Evolutionary conservation across 92 coral and sea anemone genomes (phyloP), one percentile per base, ranked within the genome.

Genomic region (Blastomussa wellsi): DNA sequence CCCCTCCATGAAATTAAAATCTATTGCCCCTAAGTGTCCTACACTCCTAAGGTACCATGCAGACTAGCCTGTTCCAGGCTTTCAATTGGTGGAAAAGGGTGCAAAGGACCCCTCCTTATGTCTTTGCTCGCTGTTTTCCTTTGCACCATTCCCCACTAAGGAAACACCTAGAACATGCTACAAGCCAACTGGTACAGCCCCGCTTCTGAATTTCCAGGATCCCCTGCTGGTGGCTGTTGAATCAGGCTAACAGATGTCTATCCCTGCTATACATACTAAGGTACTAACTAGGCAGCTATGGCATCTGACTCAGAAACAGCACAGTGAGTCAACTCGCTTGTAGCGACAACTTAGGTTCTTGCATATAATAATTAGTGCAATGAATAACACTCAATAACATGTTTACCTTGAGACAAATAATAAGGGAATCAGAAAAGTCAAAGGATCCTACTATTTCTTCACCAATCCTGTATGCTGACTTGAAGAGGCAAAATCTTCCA

Each of bases 391-490:
- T 31, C 7, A 59, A 7, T 31, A n/a, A 59, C 31, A 59, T 62
- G 68, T 62, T 76, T 84, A 94, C 98, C 98, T 95, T 95, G 55
- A 88, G 79, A 79, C 99, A 96, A 29, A 89, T 87, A 26, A 94
- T 94, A 39, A 91, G 80, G 38, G 94, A 92, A 70, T 93, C 95
- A 60, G 91, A 89, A 76, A 96, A 96, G 77, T 96, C 99, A 91
- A 96, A 96, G 33, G 95, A 89, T 28, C 99, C 99, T 59, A 96
- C 95, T 70, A 96, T 93, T 83, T 96, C 99, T 82, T 96, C 99
- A 74, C 99, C 99, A 89, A 96, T 96, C 86, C 97, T 89, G 88
- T 95, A 96, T 12, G 99, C 98, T 67, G 99, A 94, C 82, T 96
- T 96, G 86, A 96, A 96, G 71, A 94, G 94, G 81, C 94, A 89